Evolutionary conservation across 1,140 invertebrate species (phyloP).

Genomic region (Gryon sp.): DNA sequence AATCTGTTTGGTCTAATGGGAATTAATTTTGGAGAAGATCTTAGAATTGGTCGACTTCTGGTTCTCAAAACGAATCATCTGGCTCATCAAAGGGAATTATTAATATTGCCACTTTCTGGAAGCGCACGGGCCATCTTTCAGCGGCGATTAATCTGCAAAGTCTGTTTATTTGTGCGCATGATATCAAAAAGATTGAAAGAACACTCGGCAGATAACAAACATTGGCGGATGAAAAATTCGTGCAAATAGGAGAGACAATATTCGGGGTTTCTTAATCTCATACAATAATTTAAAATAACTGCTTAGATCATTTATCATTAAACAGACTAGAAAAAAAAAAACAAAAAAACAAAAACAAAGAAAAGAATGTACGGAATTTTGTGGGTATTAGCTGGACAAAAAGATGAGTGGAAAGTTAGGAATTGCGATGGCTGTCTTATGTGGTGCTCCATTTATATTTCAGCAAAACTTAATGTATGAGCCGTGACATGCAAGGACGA

Average conservation of each 20-base stretch:
- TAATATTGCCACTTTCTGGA: constrained; percentile 62
- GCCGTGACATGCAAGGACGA: neutral
- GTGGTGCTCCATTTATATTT: no score
- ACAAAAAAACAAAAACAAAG: no score
- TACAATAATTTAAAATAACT: no score
- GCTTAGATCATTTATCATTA: no score
- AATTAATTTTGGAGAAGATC: constrained; percentile 31
- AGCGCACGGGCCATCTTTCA: constrained; percentile 47
- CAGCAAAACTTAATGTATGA: neutral
- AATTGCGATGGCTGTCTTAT: no score
- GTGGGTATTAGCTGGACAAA: no score
- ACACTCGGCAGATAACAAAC: constrained; percentile 45
- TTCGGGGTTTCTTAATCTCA: no score
- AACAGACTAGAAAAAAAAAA: no score
- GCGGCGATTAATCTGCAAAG: constrained; percentile 48
- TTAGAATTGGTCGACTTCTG: constrained; percentile 12
- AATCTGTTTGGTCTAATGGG: constrained; percentile 17
- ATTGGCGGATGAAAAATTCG: constrained; percentile 34
- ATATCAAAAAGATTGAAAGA: constrained; percentile 58
- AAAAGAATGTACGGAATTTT: no score
- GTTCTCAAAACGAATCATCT: constrained; percentile 50
- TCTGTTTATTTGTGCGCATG: constrained; percentile 49
- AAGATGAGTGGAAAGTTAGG: no score
- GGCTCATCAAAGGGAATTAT: constrained; percentile 59
- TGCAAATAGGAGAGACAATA: constrained; percentile 25